Evolutionary conservation across 2,888 invertebrate species (phyloP), one percentile per base, ranked within the genome.

Genomic region (Epinotia nisella): DNA sequence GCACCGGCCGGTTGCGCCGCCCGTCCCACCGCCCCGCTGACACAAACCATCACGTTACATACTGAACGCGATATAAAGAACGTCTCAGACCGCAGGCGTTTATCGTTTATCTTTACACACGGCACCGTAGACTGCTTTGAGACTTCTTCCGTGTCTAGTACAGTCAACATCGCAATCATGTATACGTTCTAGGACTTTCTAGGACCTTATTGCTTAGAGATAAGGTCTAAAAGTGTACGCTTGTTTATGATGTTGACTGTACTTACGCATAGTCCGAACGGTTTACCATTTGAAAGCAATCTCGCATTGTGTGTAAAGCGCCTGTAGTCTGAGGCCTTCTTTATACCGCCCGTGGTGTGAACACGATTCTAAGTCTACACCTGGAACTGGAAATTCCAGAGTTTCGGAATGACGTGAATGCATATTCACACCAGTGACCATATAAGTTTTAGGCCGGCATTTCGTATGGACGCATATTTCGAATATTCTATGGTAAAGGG

Each of bases 1-100:
- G 93, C 76, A 93, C 93, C 53, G 93, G 92, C 71, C 93, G 89
- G 82, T 87, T 90, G 78, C 93, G 91, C 19, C 93, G 88, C 29
- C 89, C 89, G 82, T 93, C 92, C 93, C 93, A 93, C 75, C 86
- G 84, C 21, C 90, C 90, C 79, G 78, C 75, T 72, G 78, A 76
- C 66, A 74, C 69, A 75, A 72, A 67, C 56, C 56, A 49, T 67
- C 35, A 59, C 53, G 17, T 39, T 70, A 70, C 55, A 58, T 15
- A 45, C 35, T 24, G 21, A 11, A n/a, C n/a, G 49, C 49, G 62
- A n/a, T 19, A 24, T 15, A n/a, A 49, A 29, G 49, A 21, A 15
- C 29, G 62, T 62, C 49, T 62, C 62, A 49, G 10, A 45, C n/a
- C 39, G 24, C 61, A 45, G 45, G 49, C 49, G 7, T 9, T 60